Base-by-base conservation (phyloP, 2,113 vertebrate species). In the Gasterosteus nipponicus region DNA sequence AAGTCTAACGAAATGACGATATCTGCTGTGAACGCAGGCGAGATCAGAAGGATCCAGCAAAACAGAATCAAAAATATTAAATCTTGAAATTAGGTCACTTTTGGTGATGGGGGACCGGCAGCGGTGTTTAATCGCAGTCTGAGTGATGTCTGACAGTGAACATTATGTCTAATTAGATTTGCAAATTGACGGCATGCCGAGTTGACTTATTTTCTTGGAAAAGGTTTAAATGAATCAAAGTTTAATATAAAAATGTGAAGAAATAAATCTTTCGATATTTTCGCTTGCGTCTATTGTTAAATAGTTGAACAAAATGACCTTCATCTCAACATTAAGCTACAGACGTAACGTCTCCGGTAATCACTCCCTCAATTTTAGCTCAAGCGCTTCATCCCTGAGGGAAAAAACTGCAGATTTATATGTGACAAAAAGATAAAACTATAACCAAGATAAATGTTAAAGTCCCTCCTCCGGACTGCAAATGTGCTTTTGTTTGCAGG, bases 401-500 rank as follows among this genome's bases (percentile, higher is more conserved):
- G 10, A 11, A 42, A 9, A 51, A 69, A 62, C 39, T 12, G 16
- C 29, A 14, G 11, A 29, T 18, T 10, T 11, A 31, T 15, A 39
- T 19, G 33, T 42, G 58, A 79, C 65, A 76, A 8, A 66, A 18
- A 29, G 22, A 38, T 47, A 1, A 58, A 38, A 38, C 59, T 35
- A 60, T 51, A 19, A 54, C 46, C 4, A 5, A 22, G 41, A 35
- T 54, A 61, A 69, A 66, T 26, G 46, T 16, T 11, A 1, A 4
- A 69, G 69, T 65, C 33, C n/a, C 56, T 46, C 31, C 38, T 39
- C 58, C 44, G 26, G 26, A 69, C 29, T 6, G 42, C 31, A 77
- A 59, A 65, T 57, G 65, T 41, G 44, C 59, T 38, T 47, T 51
- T 57, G 51, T 82, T 78, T 70, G 72, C 63, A 26, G 57, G 67